Base-by-base conservation (phyloP, 2,888 invertebrate genomes). In the Caenorhabditis sulstoni region DNA sequence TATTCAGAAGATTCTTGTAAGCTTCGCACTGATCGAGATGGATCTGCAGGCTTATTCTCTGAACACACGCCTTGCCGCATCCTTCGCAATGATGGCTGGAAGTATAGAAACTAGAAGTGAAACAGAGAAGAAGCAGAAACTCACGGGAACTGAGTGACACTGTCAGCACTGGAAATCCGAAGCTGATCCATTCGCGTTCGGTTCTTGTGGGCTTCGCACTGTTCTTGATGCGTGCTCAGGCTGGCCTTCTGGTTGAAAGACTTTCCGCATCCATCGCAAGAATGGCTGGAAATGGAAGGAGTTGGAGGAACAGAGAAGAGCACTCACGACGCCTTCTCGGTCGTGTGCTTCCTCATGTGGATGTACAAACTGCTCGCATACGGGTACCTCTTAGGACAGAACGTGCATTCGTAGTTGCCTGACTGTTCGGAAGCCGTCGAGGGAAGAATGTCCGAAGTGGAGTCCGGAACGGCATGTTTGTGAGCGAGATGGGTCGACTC, bases 321-420 rank as follows among this genome's bases (percentile, higher is more conserved):
- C 85, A 64, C 88, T 87, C 49, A 88, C 88, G 65, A 85, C 85
- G 83, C 86, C 37, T 76, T 78, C 20, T 90, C 90, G 37, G 87
- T 89, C 22, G 89, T 90, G 71, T 91, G 90, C 7, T 88, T 83
- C 37, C 89, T 85, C 58, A 86, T 85, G 67, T 90, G 90, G 7
- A 90, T 86, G 70, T 85, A 89, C 44, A 90, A 80, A 50, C 86
- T 87, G 61, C 85, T 85, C 7, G 89, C 87, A 73, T 89, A 90
- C 20, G 90, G 86, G 74, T 87, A 90, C n/a, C 84, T 77, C 64
- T 88, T 88, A 18, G 87, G 87, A 76, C 90, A 90, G 49, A 81
- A 81, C 50, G 86, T 85, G 81, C 90, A 90, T 8, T 81, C 81
- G 53, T 84, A 62, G 66, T 65, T 66, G 16, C 65, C 75, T 0